Evolutionary conservation across 2,797 vertebrate species (phyloP), one percentile per base, ranked within the genome.

Genomic region (Nannoperca obscura): DNA sequence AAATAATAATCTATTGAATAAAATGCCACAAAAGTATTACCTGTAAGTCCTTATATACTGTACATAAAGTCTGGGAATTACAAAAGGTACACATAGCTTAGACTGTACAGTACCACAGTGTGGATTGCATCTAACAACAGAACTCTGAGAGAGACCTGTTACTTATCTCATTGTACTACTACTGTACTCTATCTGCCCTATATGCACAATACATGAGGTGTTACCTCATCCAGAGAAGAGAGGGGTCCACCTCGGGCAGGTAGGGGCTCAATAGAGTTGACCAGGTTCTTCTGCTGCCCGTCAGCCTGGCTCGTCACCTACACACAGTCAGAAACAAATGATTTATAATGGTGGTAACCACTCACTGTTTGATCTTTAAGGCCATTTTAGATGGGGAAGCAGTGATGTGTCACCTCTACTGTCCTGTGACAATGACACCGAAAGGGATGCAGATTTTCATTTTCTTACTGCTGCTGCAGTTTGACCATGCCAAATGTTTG

Each of bases 301-400:
- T 97, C 97, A 61, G 95, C 96, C 84, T 97, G 96, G 82, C 68
- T 96, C 93, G 96, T 96, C 63, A 96, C 93, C 97, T 98, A 34
- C 19, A 75, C n/a, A 68, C 4, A 66, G 7, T 71, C 11, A 64
- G 38, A 40, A 40, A 12, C 0, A 4, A 22, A 61, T 8, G 0
- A 27, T 46, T 20, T 15, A 20, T 44, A 40, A 60, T 52, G 8
- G 46, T n/a, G 40, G 27, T 22, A 59, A 30, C 0, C 11, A 1
- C 10, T 27, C 2, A 0, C 34, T 38, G 17, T 62, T 32, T 2
- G 46, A 47, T 47, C 46, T 20, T 20, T 47, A 44, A 44, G 42
- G 42, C 15, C 42, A 4, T 44, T 44, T 17, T 44, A 44, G 19
- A 38, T 0, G 2, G 49, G 15, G 50, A 54, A 13, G 19, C 22